These are phyloP conservation scores for Rattus norvegicus DNA, from an alignment of 2,113 vertebrate species.

Conservation along the genomic window DNA sequence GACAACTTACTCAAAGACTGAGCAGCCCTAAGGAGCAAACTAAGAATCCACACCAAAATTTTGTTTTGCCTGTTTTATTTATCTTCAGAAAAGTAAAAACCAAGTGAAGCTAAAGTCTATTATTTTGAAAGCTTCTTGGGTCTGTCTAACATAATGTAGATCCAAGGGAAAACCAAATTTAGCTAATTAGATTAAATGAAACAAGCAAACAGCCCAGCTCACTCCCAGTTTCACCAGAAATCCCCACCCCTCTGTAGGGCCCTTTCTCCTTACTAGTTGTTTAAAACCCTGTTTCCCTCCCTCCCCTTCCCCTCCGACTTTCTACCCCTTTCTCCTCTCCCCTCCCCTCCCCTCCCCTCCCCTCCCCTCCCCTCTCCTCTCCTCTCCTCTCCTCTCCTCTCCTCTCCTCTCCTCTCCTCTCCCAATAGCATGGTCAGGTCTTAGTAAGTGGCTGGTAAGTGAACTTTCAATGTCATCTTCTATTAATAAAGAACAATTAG, in stretches of 20 bases:
- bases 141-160: conserved; percentile 36
- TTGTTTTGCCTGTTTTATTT: background rate
- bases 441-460: conserved; percentile 85
- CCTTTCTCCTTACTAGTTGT: background rate
- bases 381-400: background rate
- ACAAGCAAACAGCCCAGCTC: background rate
- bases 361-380: background rate
- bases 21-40: background rate
- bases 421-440: conserved; percentile 80
- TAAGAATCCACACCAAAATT: background rate
- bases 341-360: no score
- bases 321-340: no score
- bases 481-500: conserved; percentile 97
- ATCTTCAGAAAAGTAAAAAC: background rate
- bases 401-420: background rate
- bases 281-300: background rate
- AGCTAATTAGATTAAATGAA: conserved; percentile 58
- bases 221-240: background rate
- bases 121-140: background rate
- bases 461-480: conserved; percentile 95
- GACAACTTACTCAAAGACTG: background rate
- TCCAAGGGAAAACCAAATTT: conserved; percentile 37
- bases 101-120: background rate
- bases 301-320: no score
- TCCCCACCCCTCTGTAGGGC: background rate